A percentile compares a stretch with the other conserved stretches of the same genome.
Evolutionary conservation across 2,888 invertebrate genomes (phyloP).

Genomic region (Athripsodes cinereus): DNA sequence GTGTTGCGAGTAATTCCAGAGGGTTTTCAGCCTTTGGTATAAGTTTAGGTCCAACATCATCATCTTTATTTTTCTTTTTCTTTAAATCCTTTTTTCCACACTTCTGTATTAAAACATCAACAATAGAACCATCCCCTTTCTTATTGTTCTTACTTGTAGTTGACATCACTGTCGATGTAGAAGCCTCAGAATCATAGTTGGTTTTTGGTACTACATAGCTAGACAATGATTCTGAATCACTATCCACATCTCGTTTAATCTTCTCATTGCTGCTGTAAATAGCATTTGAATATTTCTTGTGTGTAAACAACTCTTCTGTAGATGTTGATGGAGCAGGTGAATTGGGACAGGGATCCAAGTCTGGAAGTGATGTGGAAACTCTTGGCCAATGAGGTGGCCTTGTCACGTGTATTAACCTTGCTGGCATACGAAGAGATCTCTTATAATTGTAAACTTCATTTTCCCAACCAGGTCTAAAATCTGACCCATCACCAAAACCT

Average conservation of each 20-base stretch:
- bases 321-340: slow-evolving; percentile 64
- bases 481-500: slow-evolving; percentile 63
- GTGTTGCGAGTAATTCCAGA: slow-evolving; percentile 57
- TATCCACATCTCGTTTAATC: slow-evolving; percentile 45
- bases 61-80: slow-evolving; percentile 50
- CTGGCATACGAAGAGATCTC: slow-evolving; percentile 74
- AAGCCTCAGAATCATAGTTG: slow-evolving; percentile 63
- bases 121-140: slow-evolving; percentile 53
- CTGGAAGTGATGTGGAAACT: slow-evolving; percentile 70
- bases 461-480: slow-evolving; percentile 75
- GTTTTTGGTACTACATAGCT: slow-evolving; percentile 54
- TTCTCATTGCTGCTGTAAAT: slow-evolving; percentile 36
- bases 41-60: slow-evolving; percentile 50
- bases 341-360: slow-evolving; percentile 66
- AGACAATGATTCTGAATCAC: slow-evolving; percentile 63
- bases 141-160: slow-evolving; percentile 43
- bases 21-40: slow-evolving; percentile 51
- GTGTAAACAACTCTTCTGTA: slow-evolving; percentile 50
- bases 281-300: slow-evolving; percentile 31
- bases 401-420: slow-evolving; percentile 72
- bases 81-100: slow-evolving; percentile 55
- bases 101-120: slow-evolving; percentile 61
- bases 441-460: slow-evolving; percentile 79
- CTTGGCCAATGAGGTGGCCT: slow-evolving; percentile 63
- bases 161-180: slow-evolving; percentile 60